A percentile compares a stretch with the other conserved stretches of the same genome.
Conservation (phyloP, 2,113 vertebrate species). For the Elachura formosa region DNA sequence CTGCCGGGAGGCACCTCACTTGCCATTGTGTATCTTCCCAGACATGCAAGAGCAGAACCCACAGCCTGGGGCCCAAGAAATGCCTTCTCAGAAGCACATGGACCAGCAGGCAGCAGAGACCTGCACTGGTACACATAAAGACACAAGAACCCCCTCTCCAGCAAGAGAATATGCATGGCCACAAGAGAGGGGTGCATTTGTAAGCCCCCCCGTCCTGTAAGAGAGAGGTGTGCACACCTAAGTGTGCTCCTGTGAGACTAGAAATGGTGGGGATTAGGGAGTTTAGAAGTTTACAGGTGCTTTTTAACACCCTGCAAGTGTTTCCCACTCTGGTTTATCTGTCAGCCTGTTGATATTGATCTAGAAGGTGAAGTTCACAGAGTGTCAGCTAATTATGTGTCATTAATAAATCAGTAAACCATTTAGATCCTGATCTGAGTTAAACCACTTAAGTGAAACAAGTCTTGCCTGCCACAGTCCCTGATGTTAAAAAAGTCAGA, state of each 20-base stretch:
- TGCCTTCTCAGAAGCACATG: rapidly evolving
- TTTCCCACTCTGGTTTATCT: background rate
- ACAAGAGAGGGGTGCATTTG: background rate
- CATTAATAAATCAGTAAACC: conserved; percentile 30
- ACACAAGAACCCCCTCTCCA: background rate
- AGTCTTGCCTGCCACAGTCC: background rate
- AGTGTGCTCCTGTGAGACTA: background rate
- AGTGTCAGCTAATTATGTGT: background rate
- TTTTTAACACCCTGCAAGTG: background rate
- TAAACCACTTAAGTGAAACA: background rate
- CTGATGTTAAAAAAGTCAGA: background rate
- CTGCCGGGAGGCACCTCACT: background rate
- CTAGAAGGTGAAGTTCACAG: background rate
- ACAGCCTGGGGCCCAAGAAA: rapidly evolving
- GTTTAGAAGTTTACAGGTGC: background rate
- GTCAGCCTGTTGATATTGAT: background rate
- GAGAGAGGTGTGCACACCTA: rapidly evolving
- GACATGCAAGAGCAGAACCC: background rate
- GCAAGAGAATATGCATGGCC: background rate
- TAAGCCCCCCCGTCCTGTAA: background rate
- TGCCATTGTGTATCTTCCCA: rapidly evolving
- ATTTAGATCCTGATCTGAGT: background rate
- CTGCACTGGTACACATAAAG: background rate
- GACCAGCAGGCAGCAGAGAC: background rate
- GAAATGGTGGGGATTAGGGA: background rate